These are phyloP conservation scores for Campylorhamphus procurvoides DNA, from an alignment of 2,113 vertebrate genomes.

Conservation along the genomic window DNA sequence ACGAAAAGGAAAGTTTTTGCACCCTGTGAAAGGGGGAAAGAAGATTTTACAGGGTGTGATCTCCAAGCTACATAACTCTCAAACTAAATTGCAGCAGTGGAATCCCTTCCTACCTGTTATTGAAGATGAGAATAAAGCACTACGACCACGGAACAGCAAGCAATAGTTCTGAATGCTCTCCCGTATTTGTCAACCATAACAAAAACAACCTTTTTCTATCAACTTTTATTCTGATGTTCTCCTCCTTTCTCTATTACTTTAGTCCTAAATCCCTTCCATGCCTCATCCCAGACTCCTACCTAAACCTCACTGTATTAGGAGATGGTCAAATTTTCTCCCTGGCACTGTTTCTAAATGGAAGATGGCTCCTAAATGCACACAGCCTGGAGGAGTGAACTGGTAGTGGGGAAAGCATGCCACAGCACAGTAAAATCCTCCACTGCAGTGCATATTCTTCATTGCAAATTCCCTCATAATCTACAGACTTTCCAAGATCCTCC, in stretches of 20 bases:
- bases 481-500: neutral
- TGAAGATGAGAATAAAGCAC: neutral
- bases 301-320: neutral
- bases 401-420: neutral
- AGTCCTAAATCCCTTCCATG: neutral
- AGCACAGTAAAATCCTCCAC: neutral
- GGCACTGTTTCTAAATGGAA: neutral
- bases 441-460: neutral
- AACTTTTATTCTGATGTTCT: neutral
- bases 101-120: neutral
- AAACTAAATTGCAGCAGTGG: neutral
- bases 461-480: neutral
- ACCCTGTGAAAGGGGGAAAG: neutral
- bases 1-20: neutral
- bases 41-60: neutral
- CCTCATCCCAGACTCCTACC: neutral
- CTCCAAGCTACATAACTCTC: neutral
- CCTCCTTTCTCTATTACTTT: neutral
- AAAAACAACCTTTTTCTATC: rapidly evolving
- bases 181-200: neutral
- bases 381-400: neutral
- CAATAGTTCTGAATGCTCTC: neutral
- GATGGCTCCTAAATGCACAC: neutral
- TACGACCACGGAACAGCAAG: neutral
- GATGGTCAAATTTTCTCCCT: neutral